These are phyloP conservation scores for Procambarus virginalis DNA, from an alignment of 1,140 invertebrate species.

Conservation along the genomic window DNA sequence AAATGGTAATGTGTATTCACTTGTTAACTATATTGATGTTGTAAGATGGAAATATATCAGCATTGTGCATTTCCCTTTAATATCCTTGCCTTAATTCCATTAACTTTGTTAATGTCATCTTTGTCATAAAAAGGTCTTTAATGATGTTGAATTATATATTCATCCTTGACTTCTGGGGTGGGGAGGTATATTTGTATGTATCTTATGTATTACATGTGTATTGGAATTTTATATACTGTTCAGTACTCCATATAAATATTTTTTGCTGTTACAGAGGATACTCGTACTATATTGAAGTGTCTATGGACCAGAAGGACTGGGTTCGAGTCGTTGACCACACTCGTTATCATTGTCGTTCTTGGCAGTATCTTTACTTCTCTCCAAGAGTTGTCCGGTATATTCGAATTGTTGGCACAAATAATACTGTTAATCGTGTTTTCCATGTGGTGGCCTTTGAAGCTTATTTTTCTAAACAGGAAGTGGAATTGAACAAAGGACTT, in stretches of 20 bases:
- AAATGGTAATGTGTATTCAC: no score
- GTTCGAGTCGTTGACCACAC: conserved; percentile 93
- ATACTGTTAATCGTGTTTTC: conserved; percentile 96
- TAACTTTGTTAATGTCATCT: no score
- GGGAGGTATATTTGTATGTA: no score
- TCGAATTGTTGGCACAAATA: conserved; percentile 92
- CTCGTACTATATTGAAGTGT: conserved; percentile 97
- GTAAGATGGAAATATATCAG: no score
- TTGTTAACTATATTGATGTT: no score
- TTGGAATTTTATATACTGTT: no score
- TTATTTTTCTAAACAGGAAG: conserved; percentile 85
- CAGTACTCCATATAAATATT: neutral
- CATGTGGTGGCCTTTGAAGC: conserved; percentile 95
- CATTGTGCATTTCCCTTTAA: no score
- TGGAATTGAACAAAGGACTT: conserved; percentile 83
- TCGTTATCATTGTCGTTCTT: conserved; percentile 92
- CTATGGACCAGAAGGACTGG: conserved; percentile 97
- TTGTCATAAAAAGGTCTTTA: no score
- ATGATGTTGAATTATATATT: no score
- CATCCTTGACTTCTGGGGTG: no score
- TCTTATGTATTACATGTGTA: no score
- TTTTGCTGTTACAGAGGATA: conserved; percentile 81
- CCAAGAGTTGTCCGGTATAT: conserved; percentile 90
- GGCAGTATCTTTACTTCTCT: conserved; percentile 96
- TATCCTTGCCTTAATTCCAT: no score